These are phyloP conservation scores for Phyllostomus discolor DNA, from an alignment of 2,113 vertebrate species.

Conservation along the genomic window DNA sequence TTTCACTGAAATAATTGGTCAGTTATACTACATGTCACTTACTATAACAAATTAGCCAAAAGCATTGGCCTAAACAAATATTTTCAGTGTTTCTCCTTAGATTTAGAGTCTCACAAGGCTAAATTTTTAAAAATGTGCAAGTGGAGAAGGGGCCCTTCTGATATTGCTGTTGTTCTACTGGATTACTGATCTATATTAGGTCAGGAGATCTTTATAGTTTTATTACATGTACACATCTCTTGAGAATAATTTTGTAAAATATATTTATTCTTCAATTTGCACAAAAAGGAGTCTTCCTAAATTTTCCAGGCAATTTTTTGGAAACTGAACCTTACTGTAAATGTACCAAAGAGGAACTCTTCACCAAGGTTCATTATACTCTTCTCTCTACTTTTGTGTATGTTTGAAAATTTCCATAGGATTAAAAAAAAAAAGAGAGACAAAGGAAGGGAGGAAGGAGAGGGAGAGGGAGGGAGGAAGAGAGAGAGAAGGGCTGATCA, in stretches of 20 bases:
- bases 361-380: conserved; percentile 8
- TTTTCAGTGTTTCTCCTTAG: background rate
- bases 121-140: background rate
- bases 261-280: conserved; percentile 42
- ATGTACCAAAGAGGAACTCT: background rate
- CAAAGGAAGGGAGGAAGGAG: background rate
- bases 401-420: background rate
- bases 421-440: background rate
- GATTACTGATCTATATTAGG: background rate
- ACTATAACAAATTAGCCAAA: background rate
- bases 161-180: background rate
- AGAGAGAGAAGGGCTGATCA: background rate
- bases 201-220: conserved; percentile 14
- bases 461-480: background rate
- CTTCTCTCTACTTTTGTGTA: background rate
- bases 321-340: background rate
- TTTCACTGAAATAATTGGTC: background rate
- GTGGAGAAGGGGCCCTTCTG: background rate
- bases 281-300: conserved; percentile 39
- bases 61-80: background rate
- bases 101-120: background rate
- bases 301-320: conserved; percentile 9
- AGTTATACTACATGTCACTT: background rate
- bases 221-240: background rate
- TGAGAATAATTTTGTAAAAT: conserved; percentile 40